phyloP scores from a whole-genome alignment of 2,888 invertebrate genomes.

The Trachelus tabidus region DNA sequence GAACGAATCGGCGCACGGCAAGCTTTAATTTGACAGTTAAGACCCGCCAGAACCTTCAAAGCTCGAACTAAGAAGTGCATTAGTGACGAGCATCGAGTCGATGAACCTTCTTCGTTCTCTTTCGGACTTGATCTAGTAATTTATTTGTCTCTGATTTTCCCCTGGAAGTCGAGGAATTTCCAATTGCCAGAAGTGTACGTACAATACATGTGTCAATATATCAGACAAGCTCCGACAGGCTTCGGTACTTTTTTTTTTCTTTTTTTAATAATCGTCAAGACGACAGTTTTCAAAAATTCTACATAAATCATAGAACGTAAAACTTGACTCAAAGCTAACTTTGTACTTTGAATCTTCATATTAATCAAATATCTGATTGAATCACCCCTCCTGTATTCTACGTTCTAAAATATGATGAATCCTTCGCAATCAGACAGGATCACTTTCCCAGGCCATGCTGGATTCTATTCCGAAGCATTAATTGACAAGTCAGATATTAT shows the following conservation, averaged over 20 bases:
- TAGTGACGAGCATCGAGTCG: slow-evolving; percentile 17
- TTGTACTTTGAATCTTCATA: neutral
- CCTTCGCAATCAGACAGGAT: slow-evolving; percentile 16
- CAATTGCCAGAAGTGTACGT: no score
- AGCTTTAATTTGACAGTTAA: slow-evolving; percentile 37
- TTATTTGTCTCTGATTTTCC: neutral
- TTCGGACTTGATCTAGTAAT: neutral
- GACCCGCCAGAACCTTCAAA: slow-evolving; percentile 9
- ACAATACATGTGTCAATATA: no score
- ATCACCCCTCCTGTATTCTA: neutral
- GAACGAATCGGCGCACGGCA: slow-evolving; percentile 5
- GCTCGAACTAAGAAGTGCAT: slow-evolving; percentile 11
- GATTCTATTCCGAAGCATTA: slow-evolving; percentile 15
- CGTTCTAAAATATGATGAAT: neutral
- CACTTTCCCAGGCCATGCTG: neutral
- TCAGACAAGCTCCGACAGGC: no score
- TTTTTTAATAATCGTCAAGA: neutral
- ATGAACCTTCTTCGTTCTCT: slow-evolving; percentile 10
- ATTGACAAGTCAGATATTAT: slow-evolving; percentile 39
- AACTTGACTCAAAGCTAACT: neutral
- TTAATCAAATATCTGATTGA: neutral
- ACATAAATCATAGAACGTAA: neutral
- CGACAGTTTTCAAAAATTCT: neutral
- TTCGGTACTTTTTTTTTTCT: no score
- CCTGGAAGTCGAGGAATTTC: neutral